Evolutionary conservation across 2,888 invertebrate species (phyloP).

Genomic region (Lutraria lutraria): DNA sequence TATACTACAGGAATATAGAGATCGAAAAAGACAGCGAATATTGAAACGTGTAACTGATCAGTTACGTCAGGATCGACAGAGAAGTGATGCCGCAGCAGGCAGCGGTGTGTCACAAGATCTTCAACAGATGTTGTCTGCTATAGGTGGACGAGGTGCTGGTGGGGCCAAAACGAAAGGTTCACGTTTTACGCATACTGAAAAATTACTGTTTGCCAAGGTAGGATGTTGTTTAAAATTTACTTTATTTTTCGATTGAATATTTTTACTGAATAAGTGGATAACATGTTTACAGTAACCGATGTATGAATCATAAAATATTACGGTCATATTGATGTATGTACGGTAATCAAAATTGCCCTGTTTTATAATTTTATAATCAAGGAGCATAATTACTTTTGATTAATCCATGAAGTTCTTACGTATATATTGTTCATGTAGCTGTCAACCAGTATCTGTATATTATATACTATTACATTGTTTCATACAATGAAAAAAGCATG

Average conservation of each 20-base stretch:
- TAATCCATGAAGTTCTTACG: too few relatives aligned
- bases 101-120: constrained; percentile 74
- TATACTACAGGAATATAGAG: constrained; percentile 82
- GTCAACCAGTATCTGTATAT: too few relatives aligned
- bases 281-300: too few relatives aligned
- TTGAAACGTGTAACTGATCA: constrained; percentile 84
- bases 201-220: constrained; percentile 86
- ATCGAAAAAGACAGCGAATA: constrained; percentile 82
- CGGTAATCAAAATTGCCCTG: too few relatives aligned
- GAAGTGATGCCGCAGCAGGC: constrained; percentile 69
- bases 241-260: background rate
- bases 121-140: constrained; percentile 79
- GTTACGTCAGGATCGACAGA: constrained; percentile 81
- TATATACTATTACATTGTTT: too few relatives aligned
- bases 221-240: background rate
- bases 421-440: too few relatives aligned
- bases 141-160: constrained; percentile 74
- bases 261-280: too few relatives aligned
- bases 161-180: constrained; percentile 84
- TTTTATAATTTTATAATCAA: too few relatives aligned
- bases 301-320: too few relatives aligned
- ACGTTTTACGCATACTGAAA: constrained; percentile 86
- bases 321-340: too few relatives aligned
- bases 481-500: too few relatives aligned
- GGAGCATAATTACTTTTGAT: too few relatives aligned